Evolutionary conservation across 2,888 invertebrate species (phyloP), one percentile per base, ranked within the genome.

Genomic region (Carpatolechia fugitivella): DNA sequence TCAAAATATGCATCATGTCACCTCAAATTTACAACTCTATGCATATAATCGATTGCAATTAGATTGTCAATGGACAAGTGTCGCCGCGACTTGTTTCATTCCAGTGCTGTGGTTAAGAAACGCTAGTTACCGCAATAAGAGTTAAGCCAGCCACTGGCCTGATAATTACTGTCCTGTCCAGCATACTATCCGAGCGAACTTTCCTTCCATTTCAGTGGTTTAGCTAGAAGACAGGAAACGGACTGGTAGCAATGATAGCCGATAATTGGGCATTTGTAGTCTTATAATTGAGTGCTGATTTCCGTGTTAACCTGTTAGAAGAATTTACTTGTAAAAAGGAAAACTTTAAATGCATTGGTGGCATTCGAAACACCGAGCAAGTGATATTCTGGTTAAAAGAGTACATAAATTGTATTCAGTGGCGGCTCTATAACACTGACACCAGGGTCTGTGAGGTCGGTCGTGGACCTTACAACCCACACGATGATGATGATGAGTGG

Each of bases 61-160:
- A 87, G 85, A 85, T 85, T 83, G 87, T 88, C 86, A 87, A 80
- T 83, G 80, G 81, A 80, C 85, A 82, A 86, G 85, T 87, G 85
- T 85, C 83, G 69, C 69, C 57, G 65, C 59, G 76, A 79, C 82
- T 71, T 68, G 81, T 80, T 81, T 63, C 71, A 76, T 76, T 77
- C 75, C 80, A 70, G 72, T 69, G 78, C 69, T 62, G 70, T 64
- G 70, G 76, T 75, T 80, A 78, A 78, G 80, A 80, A 83, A 85
- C 75, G 72, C 74, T 66, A 67, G 72, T 76, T 72, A 76, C 69
- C 61, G 65, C 69, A 70, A 72, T 65, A 66, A 66, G 13, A 49
- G 24, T 29, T 44, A 20, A 29, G 44, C 44, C 44, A 44, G 44
- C 44, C 29, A 55, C 46, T 48, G 63, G 64, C 60, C 57, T 61